Percentiles rank a stretch among this genome's conserved stretches.
phyloP scores from a whole-genome alignment of 1,140 invertebrate genomes.

The Telenomus remus region DNA sequence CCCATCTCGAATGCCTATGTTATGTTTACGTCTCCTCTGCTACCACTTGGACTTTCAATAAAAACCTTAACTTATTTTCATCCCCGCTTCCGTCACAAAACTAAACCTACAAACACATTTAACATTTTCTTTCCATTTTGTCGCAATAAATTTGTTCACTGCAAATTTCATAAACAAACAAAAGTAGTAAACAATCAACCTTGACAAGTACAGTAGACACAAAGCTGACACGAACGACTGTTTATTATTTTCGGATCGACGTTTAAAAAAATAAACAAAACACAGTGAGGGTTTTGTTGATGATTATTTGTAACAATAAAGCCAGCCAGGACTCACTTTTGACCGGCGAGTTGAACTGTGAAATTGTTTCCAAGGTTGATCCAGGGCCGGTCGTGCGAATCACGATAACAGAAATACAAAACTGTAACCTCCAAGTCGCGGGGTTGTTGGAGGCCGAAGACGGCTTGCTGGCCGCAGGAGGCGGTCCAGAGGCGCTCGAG shows the following conservation, averaged over 20 bases:
- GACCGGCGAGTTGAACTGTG: constrained; percentile 37
- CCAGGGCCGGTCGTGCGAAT: constrained; percentile 52
- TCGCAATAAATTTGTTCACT: too few species aligned
- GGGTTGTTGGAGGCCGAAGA: constrained; percentile 56
- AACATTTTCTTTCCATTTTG: too few species aligned
- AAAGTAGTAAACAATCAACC: too few species aligned
- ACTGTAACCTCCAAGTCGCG: constrained; percentile 61
- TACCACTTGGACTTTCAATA: too few species aligned
- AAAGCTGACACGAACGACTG: too few species aligned
- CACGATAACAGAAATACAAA: constrained; percentile 68
- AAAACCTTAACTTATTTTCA: too few species aligned
- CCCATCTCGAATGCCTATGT: neutral
- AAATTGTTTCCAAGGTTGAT: constrained; percentile 62
- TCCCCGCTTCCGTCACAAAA: too few species aligned
- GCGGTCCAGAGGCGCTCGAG: constrained; percentile 11
- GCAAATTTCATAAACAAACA: too few species aligned
- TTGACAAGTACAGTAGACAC: too few species aligned
- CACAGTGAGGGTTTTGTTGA: neutral
- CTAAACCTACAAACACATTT: too few species aligned
- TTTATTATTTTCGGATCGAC: too few species aligned
- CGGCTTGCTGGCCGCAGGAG: constrained; percentile 28
- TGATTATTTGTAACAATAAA: neutral
- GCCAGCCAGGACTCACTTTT: constrained; percentile 44
- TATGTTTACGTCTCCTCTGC: neutral
- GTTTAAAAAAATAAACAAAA: neutral